Evolutionary conservation across 2,113 vertebrate genomes (phyloP), one percentile per base, ranked within the genome.

Genomic region (Centropus unirufus): DNA sequence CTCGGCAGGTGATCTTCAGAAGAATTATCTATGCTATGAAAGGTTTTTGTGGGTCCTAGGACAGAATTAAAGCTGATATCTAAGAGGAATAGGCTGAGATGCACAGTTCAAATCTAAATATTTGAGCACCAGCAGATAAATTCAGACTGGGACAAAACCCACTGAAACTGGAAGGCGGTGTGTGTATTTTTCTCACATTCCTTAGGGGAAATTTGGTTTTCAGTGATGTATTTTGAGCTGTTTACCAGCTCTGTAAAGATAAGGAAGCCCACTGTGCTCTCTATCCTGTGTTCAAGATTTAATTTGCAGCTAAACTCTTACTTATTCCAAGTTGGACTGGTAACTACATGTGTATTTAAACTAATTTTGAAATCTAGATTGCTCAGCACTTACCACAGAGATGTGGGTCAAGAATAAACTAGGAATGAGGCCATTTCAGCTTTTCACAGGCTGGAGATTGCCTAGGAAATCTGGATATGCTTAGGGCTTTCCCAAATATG

Each of bases 271-370:
- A 34, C 23, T 24, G 46, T 69, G 36, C 79, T 87, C 52, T 89
- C 68, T 44, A 51, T 68, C 24, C 21, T 36, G 18, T 57, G 12
- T 69, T 52, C 69, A 17, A 84, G 51, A 85, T 30, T 52, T 80
- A 34, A 76, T 86, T 95, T 88, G 54, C 85, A 86, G 58, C 63
- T 84, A 26, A 82, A 95, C 27, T 82, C 40, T 24, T 84, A 44
- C 1, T 94, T 39, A 62, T 87, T 84, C 46, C 79, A 27, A 87
- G 6, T 32, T 74, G 75, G 62, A 79, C 68, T 32, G 5, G 62
- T 76, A 67, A 66, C 44, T 87, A 27, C 2, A 7, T 36, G 66
- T 80, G 22, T 42, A 21, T 88, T 79, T 87, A 76, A 77, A 58
- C 19, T 95, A 89, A 62, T 82, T 55, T 83, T 51, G 57, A 80